Base-by-base conservation (phyloP, 2,113 vertebrate species). In the Lipophrys pholis region DNA sequence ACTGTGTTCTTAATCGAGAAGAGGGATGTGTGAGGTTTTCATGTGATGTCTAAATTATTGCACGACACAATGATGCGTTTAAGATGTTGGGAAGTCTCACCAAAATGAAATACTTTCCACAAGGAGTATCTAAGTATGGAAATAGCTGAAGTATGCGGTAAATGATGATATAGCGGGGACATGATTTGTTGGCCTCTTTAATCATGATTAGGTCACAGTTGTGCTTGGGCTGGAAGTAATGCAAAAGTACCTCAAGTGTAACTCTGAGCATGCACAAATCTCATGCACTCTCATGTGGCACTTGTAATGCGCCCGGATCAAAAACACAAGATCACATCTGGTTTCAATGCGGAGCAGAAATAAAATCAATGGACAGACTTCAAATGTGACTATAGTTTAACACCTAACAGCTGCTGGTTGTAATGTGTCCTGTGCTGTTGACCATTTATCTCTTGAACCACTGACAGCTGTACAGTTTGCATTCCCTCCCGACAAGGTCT, bases 271-370 rank as follows among this genome's bases (percentile, higher is more conserved):
- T 53, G 5, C n/a, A 11, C 3, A n/a, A 6, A n/a, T 54, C 11
- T 9, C 42, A 5, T 11, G 16, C 16, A 21, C n/a, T 49, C 36
- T 40, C 36, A 43, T 60, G 11, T 39, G 35, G 43, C n/a, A 69
- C 6, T 12, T 30, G 6, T 14, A 11, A 16, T 11, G 36, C 45
- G 51, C 17, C 50, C n/a, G 8, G 46, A 21, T 38, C 11, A 30
- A n/a, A 30, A 39, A 15, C 7, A n/a, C 15, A 36, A 56, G 5
- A 51, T 50, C 62, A 66, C 61, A 45, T 17, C 36, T 54, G 48
- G 48, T 41, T 57, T 66, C 16, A 35, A 7, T 17, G 8, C 35
- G 48, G 21, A 48, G 16, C 5, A 16, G 11, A 59, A 59, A 43
- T 17, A 42, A 15, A 63, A 57, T 17, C 1, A 51, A 7, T 59